Evolutionary conservation across 2,797 vertebrate species (phyloP).

Genomic region (Poecilia gillii): DNA sequence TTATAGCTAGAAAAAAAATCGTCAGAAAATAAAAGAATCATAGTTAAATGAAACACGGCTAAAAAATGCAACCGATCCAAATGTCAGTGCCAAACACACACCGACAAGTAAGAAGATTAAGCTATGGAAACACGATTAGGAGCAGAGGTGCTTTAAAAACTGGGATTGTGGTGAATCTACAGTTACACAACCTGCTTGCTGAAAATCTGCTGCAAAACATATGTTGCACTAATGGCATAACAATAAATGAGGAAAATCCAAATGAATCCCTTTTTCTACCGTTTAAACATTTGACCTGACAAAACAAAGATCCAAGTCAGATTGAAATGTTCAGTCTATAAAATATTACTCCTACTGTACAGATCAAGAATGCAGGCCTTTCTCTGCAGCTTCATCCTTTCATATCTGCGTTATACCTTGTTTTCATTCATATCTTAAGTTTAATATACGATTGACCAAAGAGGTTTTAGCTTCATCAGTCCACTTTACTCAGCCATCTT

Average conservation of each 20-base stretch:
- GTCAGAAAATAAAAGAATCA: not conserved
- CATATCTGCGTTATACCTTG: not conserved
- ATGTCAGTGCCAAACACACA: not conserved
- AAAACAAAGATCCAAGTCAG: not conserved
- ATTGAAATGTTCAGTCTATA: not conserved
- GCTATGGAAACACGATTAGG: not conserved
- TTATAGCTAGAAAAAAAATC: not conserved
- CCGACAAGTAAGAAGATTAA: not conserved
- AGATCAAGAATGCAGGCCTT: constrained; percentile 1
- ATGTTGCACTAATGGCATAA: not conserved
- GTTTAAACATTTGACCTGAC: not conserved
- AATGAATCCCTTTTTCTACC: not conserved
- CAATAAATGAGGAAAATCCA: not conserved
- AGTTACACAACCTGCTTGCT: not conserved
- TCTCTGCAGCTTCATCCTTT: not conserved
- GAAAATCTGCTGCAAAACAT: not conserved
- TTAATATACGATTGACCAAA: not conserved
- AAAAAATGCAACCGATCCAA: not conserved
- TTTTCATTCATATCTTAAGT: not conserved
- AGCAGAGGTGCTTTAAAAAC: not conserved
- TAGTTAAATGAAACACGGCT: not conserved
- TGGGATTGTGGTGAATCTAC: not conserved
- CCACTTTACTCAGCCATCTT: not conserved
- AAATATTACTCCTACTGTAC: not conserved
- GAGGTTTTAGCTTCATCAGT: not conserved